Conservation (phyloP, 2,888 invertebrate genomes). For the Phragmatobia fuliginosa region DNA sequence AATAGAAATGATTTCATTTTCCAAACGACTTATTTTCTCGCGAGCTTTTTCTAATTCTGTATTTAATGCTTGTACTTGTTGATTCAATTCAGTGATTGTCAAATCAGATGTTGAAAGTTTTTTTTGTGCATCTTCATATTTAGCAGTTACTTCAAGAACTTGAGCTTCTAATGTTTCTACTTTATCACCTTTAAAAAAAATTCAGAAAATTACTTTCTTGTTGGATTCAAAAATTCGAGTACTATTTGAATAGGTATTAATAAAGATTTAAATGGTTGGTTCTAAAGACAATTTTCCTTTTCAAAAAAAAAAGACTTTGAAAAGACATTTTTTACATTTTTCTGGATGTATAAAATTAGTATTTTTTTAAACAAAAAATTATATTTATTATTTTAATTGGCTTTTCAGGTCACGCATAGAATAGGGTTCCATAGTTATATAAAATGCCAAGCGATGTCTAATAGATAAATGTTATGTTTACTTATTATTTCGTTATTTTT, state of each 20-base stretch:
- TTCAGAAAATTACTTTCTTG: neutral
- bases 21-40: slow-evolving; percentile 88
- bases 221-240: neutral
- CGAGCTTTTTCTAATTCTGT: slow-evolving; percentile 89
- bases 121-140: slow-evolving; percentile 88
- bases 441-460: no score
- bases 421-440: no score
- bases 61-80: slow-evolving; percentile 88
- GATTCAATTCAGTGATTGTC: slow-evolving; percentile 88
- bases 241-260: neutral
- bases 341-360: no score
- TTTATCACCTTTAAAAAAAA: slow-evolving; percentile 83
- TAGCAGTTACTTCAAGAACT: slow-evolving; percentile 85
- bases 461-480: no score
- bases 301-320: no score
- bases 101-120: slow-evolving; percentile 88
- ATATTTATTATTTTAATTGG: no score
- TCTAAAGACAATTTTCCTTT: neutral
- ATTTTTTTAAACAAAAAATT: no score
- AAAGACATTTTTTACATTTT: no score
- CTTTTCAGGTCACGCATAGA: no score
- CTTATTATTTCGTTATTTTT: no score
- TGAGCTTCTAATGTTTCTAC: slow-evolving; percentile 84
- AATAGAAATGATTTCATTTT: slow-evolving; percentile 89
- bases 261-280: neutral